A percentile compares a stretch with the other conserved stretches of the same genome.
Conservation (phyloP, 2,797 vertebrate species). For the Channa striata region DNA sequence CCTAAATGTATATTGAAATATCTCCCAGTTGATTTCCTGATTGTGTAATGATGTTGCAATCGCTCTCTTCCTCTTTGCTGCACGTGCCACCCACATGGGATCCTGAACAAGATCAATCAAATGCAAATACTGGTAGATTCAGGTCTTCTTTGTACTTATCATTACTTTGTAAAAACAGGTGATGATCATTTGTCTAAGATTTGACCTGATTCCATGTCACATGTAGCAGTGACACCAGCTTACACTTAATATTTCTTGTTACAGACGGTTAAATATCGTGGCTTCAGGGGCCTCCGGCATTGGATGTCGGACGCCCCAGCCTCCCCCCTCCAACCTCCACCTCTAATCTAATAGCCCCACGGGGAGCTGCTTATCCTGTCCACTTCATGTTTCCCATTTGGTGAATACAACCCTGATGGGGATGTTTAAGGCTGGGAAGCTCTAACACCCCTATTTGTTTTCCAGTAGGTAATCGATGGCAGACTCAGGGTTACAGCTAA, state of each 20-base stretch:
- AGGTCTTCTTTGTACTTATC: conserved; percentile 41
- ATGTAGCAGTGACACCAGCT: background rate
- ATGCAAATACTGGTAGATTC: conserved; percentile 57
- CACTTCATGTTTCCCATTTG: conserved; percentile 63
- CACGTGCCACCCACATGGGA: conserved; percentile 45
- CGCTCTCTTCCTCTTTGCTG: conserved; percentile 29
- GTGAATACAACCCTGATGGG: conserved; percentile 73
- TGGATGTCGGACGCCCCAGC: conserved; percentile 1
- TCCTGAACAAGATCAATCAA: conserved; percentile 53
- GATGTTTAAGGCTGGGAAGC: conserved; percentile 78
- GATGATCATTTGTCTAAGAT: conserved; percentile 33
- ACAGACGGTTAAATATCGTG: conserved; percentile 10
- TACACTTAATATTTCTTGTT: background rate
- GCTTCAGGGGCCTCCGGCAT: conserved; percentile 3
- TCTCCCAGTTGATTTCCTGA: conserved; percentile 43
- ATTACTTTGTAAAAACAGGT: conserved; percentile 8
- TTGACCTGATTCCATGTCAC: conserved; percentile 38
- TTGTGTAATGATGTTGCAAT: conserved; percentile 46
- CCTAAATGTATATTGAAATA: background rate
- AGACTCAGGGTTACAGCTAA: conserved; percentile 82
- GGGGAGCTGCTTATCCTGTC: conserved; percentile 58
- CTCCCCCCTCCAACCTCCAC: background rate
- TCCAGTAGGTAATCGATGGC: conserved; percentile 84
- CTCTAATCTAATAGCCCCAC: conserved; percentile 52
- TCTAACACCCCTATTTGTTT: conserved; percentile 84